Base-by-base conservation (phyloP, 2,888 invertebrate species). In the Polydrusus tereticollis region DNA sequence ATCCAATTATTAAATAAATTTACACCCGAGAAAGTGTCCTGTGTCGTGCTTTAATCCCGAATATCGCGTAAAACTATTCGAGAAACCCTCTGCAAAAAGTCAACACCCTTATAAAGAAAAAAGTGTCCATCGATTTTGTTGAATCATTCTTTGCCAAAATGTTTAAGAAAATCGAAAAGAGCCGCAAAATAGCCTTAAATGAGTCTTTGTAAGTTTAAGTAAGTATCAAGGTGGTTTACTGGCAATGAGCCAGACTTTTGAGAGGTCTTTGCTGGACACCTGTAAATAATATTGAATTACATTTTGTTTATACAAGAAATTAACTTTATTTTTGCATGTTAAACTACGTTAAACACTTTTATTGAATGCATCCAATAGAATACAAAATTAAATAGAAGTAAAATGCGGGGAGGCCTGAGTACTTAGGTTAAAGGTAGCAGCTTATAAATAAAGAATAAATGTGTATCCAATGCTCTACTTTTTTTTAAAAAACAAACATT, bases 181-280 rank as follows among this genome's bases (percentile, higher is more conserved):
- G 78, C 75, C 76, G 75, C 78, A 78, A 74, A 82, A 81, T 79
- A 80, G 29, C 66, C 36, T 82, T 81, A 83, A 83, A 84, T 84
- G 84, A 83, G 72, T 79, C 78, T 78, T 78, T 72, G 70, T 77
- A 78, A 80, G 77, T 77, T 78, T 78, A 76, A 81, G 84, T 84
- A 80, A 85, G 84, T 85, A 84, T 80, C 80, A 75, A 79, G 81
- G 83, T 82, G 83, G 82, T 84, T 83, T 80, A 78, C 79, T 84
- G 83, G 84, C 82, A 77, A 68, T 72, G 78, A 76, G 84, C 84
- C 84, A 84, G 78, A 60, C 75, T 79, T 77, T 75, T 69, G 74
- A 76, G 66, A 69, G 69, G 73, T 64, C 72, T 73, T 69, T 65
- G 43, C 62, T 65, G 58, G 65, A 68, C 72, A 73, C 72, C 72